phyloP scores from a whole-genome alignment of 2,797 vertebrate genomes.

The Siniperca undulata region DNA sequence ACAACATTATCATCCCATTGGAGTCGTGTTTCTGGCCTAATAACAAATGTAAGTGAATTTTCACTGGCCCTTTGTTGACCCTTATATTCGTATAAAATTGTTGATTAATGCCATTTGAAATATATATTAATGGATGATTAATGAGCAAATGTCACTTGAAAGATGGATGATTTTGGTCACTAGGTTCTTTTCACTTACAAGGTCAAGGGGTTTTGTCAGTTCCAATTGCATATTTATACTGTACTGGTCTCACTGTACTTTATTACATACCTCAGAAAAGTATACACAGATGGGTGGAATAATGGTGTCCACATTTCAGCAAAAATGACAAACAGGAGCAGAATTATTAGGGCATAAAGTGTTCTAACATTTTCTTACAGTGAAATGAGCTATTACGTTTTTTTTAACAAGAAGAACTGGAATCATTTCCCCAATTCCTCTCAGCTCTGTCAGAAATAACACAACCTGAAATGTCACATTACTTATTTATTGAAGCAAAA shows the following conservation, averaged over 20 bases:
- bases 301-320: constrained; percentile 13
- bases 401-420: neutral
- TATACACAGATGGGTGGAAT: neutral
- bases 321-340: constrained; percentile 12
- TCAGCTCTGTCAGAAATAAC: constrained; percentile 34
- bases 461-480: constrained; percentile 54
- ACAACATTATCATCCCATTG: neutral
- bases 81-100: neutral
- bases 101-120: constrained; percentile 7
- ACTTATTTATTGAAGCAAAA: constrained; percentile 57
- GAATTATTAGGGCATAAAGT: constrained; percentile 18
- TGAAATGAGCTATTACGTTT: constrained; percentile 16
- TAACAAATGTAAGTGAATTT: neutral
- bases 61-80: neutral
- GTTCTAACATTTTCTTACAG: constrained; percentile 15
- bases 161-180: neutral
- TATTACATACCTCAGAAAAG: constrained; percentile 13
- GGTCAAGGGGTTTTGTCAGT: neutral
- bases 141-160: neutral
- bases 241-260: neutral
- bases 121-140: neutral
- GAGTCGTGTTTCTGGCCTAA: neutral
- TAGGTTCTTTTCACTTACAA: neutral
- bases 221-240: neutral
- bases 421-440: neutral